Evolutionary conservation across 2,888 invertebrate species (phyloP).

Genomic region (Volucella inanis): DNA sequence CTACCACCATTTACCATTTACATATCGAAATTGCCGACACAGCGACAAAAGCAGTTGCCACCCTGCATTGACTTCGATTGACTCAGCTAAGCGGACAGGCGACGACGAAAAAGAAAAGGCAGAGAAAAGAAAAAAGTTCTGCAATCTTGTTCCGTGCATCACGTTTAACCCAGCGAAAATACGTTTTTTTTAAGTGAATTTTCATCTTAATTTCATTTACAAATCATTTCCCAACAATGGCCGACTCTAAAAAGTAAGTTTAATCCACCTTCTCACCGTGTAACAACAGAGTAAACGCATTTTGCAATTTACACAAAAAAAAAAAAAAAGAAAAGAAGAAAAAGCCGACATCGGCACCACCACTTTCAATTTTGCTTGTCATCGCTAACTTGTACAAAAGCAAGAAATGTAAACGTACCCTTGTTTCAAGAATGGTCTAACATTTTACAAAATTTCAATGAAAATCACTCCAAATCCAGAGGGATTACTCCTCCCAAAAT

Average conservation of each 20-base stretch:
- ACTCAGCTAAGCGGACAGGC: slow-evolving; percentile 67
- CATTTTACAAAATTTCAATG: slow-evolving; percentile 28
- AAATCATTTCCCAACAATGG: slow-evolving; percentile 77
- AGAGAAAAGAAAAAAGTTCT: slow-evolving; percentile 58
- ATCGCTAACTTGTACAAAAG: slow-evolving; percentile 64
- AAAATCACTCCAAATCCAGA: not conserved
- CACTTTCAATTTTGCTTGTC: slow-evolving; percentile 77
- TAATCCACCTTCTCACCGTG: slow-evolving; percentile 19
- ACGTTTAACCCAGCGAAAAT: slow-evolving; percentile 61
- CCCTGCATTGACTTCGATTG: slow-evolving; percentile 68
- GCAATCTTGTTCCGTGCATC: slow-evolving; percentile 62
- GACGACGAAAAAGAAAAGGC: slow-evolving; percentile 35
- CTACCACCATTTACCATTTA: slow-evolving; percentile 54
- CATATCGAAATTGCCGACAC: slow-evolving; percentile 52
- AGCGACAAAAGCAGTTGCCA: slow-evolving; percentile 47
- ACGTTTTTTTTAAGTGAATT: slow-evolving; percentile 63
- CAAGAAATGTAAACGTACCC: slow-evolving; percentile 23
- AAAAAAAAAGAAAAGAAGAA: slow-evolving; percentile 11
- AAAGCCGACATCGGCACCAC: slow-evolving; percentile 71
- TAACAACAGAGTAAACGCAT: slow-evolving; percentile 46
- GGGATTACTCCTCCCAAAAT: too few relatives aligned
- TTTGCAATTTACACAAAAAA: not conserved
- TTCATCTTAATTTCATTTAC: slow-evolving; percentile 34
- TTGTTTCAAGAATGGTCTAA: slow-evolving; percentile 14
- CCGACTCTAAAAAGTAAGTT: slow-evolving; percentile 83